Percentiles rank a stretch among this genome's conserved stretches.
These are phyloP conservation scores for Trachemys scripta DNA, from an alignment of 2,113 vertebrate genomes.

Conservation along the genomic window DNA sequence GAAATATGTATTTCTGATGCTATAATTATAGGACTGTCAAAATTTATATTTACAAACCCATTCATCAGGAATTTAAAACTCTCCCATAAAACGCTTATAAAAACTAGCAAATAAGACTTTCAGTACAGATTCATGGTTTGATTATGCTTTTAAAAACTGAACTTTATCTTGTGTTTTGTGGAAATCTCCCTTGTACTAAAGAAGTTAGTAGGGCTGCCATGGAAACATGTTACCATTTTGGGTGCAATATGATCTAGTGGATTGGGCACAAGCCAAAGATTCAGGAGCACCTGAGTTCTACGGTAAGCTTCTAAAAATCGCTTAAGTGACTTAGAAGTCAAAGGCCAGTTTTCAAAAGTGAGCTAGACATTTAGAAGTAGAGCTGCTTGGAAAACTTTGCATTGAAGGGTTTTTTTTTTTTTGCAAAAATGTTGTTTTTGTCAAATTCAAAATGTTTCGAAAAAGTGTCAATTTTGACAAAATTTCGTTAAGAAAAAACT, in stretches of 20 bases:
- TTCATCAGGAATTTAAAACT: background rate
- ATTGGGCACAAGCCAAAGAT: background rate
- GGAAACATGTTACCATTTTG: background rate
- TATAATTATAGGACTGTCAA: background rate
- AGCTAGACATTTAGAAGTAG: background rate
- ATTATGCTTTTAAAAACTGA: background rate
- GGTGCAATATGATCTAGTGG: background rate
- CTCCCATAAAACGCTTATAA: background rate
- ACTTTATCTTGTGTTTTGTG: background rate
- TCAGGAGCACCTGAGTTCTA: background rate
- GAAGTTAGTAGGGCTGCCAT: background rate
- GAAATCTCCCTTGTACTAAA: background rate
- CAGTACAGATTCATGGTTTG: background rate
- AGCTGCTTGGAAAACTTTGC: background rate
- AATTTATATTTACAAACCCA: background rate
- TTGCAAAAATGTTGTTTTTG: too few relatives aligned
- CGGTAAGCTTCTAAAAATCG: background rate
- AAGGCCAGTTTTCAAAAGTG: background rate
- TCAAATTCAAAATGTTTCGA: background rate
- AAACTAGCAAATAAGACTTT: background rate
- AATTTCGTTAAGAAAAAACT: background rate
- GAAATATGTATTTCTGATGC: background rate
- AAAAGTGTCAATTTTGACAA: background rate
- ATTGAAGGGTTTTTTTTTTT: background rate
- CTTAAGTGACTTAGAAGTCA: background rate